Base-by-base conservation (phyloP, 2,888 invertebrate species). In the Physocephala rufipes region DNA sequence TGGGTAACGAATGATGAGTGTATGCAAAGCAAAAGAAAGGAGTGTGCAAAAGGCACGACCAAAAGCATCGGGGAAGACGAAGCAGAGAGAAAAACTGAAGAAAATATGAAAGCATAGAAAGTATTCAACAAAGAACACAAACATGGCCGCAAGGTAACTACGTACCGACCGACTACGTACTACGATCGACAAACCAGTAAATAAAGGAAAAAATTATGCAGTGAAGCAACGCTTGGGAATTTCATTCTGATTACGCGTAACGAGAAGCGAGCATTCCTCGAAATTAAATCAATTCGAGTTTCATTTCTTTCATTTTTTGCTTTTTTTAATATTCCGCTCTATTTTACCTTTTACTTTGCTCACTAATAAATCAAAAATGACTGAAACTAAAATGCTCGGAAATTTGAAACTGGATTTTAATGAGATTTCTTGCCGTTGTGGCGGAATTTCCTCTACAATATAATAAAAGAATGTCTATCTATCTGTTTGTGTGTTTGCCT, bases 141-240 rank as follows among this genome's bases (percentile, higher is more conserved):
- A 79, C 75, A 81, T 81, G 80, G 78, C 81, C 73, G 72, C 74
- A 73, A 73, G 67, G 77, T 75, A 74, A 74, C n/a, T n/a, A 71
- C 71, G 67, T 24, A 36, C 5, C 36, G 36, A n/a, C n/a, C n/a
- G n/a, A n/a, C n/a, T 36, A 36, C 36, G 9, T 7, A 36, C 36
- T 67, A 30, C 66, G 49, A 28, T 19, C 49, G 30, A 28, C 5
- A 30, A 7, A 12, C 45, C 15, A 51, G 47, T 51, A 49, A 26
- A 19, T 12, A 47, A 65, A 4, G 65, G 30, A 28, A 9, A 4
- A 36, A n/a, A n/a, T n/a, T n/a, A 9, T 36, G 9, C 36, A 36
- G 36, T 7, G 5, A 36, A 7, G 9, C 4, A 36, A 36, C 36
- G 36, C 9, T 9, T 36, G 51, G 51, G 65, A 21, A 65, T 65